Evolutionary conservation across 2,797 vertebrate species (phyloP).

Genomic region (Sebastes elongatus): DNA sequence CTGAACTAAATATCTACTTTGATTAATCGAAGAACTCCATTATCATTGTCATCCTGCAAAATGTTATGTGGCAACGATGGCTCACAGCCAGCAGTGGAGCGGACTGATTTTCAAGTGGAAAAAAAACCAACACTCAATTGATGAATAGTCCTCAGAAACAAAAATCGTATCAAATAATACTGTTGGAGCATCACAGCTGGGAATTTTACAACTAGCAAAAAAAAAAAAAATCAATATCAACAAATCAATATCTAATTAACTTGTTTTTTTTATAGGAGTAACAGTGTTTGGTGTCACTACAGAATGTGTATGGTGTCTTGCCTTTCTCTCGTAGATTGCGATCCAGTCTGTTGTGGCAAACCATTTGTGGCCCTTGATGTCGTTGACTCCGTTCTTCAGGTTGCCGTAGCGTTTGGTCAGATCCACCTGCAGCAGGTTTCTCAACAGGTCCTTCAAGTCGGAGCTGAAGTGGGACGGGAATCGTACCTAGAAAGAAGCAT

Average conservation of each 20-base stretch:
- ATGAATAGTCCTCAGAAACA: not conserved
- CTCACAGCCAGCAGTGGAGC: conserved; percentile 12
- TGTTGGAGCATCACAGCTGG: not conserved
- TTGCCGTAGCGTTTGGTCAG: conserved; percentile 98
- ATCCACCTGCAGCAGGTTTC: conserved; percentile 98
- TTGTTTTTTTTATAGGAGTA: conserved; percentile 10
- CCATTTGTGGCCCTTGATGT: conserved; percentile 99
- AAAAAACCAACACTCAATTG: not conserved
- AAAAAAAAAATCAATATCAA: conserved; percentile 2
- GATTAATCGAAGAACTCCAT: conserved; percentile 51
- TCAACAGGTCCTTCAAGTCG: conserved; percentile 96
- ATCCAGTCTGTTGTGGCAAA: conserved; percentile 99
- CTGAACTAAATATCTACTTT: conserved; percentile 29
- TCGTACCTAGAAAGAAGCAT: conserved; percentile 85
- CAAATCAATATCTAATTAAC: conserved; percentile 58
- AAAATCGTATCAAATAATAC: conserved; percentile 1
- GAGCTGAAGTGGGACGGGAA: conserved; percentile 99
- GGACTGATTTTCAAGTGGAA: conserved; percentile 27
- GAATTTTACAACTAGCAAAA: not conserved
- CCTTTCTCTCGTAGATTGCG: conserved; percentile 99
- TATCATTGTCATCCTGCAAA: conserved; percentile 23
- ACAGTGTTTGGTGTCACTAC: not conserved
- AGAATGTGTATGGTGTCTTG: conserved; percentile 62
- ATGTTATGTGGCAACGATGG: conserved; percentile 12
- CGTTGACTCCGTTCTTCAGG: conserved; percentile 98